Percentiles rank a stretch among this genome's conserved stretches.
Evolutionary conservation across 2,113 vertebrate species (phyloP).

Genomic region (Peromyscus polionotus): DNA sequence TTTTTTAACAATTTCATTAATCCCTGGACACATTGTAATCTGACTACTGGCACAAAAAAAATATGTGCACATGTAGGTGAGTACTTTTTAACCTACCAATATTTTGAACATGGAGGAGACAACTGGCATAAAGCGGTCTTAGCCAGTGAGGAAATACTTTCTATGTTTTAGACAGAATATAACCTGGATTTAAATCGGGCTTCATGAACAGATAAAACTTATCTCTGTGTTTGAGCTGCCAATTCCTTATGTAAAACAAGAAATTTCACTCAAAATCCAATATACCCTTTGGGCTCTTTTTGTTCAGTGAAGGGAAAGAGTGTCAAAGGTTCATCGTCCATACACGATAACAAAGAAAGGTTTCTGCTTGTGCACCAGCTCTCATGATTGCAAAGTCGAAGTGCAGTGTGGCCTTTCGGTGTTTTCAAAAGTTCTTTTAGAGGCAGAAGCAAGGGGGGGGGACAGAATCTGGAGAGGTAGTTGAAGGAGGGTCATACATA

Average conservation of each 20-base stretch:
- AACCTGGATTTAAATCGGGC: background rate
- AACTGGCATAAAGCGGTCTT: conserved; percentile 12
- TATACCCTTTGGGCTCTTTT: background rate
- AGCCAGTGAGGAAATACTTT: conserved; percentile 12
- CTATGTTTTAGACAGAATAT: background rate
- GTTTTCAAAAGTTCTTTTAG: background rate
- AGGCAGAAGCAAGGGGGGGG: background rate
- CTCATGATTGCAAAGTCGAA: background rate
- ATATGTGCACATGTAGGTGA: background rate
- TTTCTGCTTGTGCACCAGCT: background rate
- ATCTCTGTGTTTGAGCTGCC: conserved; percentile 30
- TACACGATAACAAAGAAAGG: conserved; percentile 41
- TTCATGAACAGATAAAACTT: background rate
- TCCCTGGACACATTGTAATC: background rate
- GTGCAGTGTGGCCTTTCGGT: background rate
- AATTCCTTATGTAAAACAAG: conserved; percentile 22
- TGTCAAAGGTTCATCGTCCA: background rate
- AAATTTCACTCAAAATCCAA: background rate
- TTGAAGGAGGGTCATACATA: background rate
- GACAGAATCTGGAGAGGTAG: background rate
- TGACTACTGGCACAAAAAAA: conserved; percentile 33
- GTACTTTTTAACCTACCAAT: background rate
- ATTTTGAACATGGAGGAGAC: conserved; percentile 13
- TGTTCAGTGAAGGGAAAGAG: background rate
- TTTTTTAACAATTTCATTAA: conserved; percentile 17